These are phyloP conservation scores for Cladorhizidae sp. DNA, from an alignment of 37 sponge, comb jelly and placozoan species.

Conservation along the genomic window DNA sequence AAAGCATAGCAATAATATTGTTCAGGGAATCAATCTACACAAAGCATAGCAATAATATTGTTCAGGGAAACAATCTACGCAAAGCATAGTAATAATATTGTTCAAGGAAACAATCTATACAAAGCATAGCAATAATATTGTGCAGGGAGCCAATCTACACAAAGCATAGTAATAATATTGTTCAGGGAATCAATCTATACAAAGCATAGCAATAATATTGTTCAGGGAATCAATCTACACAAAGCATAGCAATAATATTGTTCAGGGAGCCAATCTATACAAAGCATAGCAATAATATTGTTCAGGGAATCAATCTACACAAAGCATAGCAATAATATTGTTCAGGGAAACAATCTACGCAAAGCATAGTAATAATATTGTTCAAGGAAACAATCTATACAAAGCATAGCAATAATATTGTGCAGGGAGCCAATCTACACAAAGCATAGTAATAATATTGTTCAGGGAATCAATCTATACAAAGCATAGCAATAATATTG, in stretches of 20 bases:
- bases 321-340: slow-evolving; percentile 39
- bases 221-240: not conserved
- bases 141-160: not conserved
- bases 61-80: not conserved
- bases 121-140: not conserved
- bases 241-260: slow-evolving; percentile 39
- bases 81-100: too few relatives aligned
- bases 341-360: slow-evolving; percentile 57
- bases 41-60: not conserved
- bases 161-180: too few relatives aligned
- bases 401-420: slow-evolving; percentile 39
- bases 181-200: slow-evolving; percentile 59
- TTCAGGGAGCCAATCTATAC: slow-evolving; percentile 58
- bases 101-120: slow-evolving; percentile 58
- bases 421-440: slow-evolving; percentile 57
- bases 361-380: not conserved
- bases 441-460: not conserved
- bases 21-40: slow-evolving; percentile 59
- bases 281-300: not conserved
- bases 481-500: slow-evolving; percentile 39
- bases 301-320: not conserved
- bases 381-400: not conserved
- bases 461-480: not conserved
- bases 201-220: not conserved
- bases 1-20: slow-evolving; percentile 39